phyloP scores from a whole-genome alignment of 2,113 vertebrate species.

The Paracanthobrama guichenoti region DNA sequence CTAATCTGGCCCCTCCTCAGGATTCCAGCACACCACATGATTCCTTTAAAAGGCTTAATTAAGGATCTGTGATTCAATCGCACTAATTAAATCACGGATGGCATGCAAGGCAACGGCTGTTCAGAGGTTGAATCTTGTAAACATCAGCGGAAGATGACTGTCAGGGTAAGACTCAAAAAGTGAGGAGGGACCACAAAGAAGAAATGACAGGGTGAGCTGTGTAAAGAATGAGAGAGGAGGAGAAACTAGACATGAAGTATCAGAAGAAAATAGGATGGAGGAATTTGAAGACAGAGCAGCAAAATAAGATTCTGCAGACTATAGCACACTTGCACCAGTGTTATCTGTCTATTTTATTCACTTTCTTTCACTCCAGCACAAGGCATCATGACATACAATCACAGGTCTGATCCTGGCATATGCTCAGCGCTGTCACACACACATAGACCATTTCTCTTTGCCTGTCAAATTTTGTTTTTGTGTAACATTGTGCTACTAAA shows the following conservation, averaged over 20 bases:
- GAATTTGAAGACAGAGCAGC: background rate
- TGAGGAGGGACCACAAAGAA: slow-evolving; percentile 51
- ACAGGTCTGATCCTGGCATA: background rate
- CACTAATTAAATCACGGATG: slow-evolving; percentile 72
- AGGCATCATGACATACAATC: slow-evolving; percentile 12
- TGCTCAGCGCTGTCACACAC: background rate
- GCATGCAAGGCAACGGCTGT: slow-evolving; percentile 55
- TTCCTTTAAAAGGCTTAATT: slow-evolving; percentile 77
- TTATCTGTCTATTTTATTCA: slow-evolving; percentile 2
- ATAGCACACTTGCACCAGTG: slow-evolving; percentile 16
- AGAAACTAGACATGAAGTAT: slow-evolving; percentile 51
- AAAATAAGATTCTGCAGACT: slow-evolving; percentile 16
- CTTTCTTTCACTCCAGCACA: slow-evolving; percentile 1
- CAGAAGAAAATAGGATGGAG: slow-evolving; percentile 3
- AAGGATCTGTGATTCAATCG: slow-evolving; percentile 80
- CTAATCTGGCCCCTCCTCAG: slow-evolving; percentile 73
- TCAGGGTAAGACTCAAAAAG: slow-evolving; percentile 23
- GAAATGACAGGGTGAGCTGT: slow-evolving; percentile 56
- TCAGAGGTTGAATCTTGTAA: slow-evolving; percentile 47
- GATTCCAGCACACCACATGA: slow-evolving; percentile 71
- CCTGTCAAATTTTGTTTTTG: background rate
- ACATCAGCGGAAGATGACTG: slow-evolving; percentile 29
- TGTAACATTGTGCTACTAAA: background rate
- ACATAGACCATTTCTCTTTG: background rate
- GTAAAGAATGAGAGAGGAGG: slow-evolving; percentile 53